A percentile compares a stretch with the other conserved stretches of the same genome.
Evolutionary conservation across 2,113 vertebrate species (phyloP).

Genomic region (Gymnarchus niloticus): DNA sequence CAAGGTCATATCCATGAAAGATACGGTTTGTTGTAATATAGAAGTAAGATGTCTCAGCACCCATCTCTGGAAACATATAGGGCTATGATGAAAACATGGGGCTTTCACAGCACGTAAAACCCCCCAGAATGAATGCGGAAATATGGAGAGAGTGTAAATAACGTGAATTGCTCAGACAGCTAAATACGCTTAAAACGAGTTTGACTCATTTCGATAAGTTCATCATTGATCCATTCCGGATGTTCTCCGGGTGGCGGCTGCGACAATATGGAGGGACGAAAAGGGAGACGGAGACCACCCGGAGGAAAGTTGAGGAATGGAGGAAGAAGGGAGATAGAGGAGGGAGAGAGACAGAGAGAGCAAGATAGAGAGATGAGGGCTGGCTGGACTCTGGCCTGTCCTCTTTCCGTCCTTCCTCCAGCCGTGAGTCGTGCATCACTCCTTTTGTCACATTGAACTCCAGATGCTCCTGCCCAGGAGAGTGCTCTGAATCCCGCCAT

Average conservation of each 20-base stretch:
- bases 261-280: background rate
- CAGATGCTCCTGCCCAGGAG: slow-evolving; percentile 91
- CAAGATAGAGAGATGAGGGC: slow-evolving; percentile 13
- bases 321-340: background rate
- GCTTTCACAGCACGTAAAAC: background rate
- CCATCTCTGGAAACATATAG: background rate
- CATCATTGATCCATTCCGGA: background rate
- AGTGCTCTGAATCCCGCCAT: slow-evolving; percentile 83
- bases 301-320: background rate
- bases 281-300: background rate
- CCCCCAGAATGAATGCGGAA: background rate
- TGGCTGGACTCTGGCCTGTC: slow-evolving; percentile 72
- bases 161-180: background rate
- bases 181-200: background rate
- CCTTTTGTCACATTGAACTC: slow-evolving; percentile 97
- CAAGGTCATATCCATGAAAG: slow-evolving; percentile 15
- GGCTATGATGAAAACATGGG: background rate
- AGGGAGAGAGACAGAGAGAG: background rate
- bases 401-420: slow-evolving; percentile 81
- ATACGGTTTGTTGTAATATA: background rate
- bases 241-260: background rate
- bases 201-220: background rate
- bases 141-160: background rate
- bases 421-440: slow-evolving; percentile 78
- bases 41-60: background rate